These are phyloP conservation scores for Halictus rubicundus DNA, from an alignment of 1,140 invertebrate genomes.

Conservation along the genomic window DNA sequence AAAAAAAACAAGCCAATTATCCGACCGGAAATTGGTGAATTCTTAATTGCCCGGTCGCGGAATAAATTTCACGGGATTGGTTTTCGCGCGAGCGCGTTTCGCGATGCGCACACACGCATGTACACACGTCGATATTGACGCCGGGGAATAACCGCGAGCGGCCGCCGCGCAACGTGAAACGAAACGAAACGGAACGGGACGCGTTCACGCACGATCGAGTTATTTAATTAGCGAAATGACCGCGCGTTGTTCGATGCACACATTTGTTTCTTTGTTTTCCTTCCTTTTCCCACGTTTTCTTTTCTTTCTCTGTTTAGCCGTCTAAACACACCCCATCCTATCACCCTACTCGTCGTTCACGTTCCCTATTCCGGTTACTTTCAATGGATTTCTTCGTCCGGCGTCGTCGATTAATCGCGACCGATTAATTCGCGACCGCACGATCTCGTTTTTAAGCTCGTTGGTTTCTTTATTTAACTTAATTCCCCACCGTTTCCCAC, in stretches of 20 bases:
- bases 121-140: neutral
- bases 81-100: neutral
- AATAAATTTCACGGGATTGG: slow-evolving; percentile 24
- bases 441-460: slow-evolving; percentile 8
- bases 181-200: slow-evolving; percentile 3
- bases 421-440: neutral
- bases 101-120: too few species aligned
- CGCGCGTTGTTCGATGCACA: neutral
- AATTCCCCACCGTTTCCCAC: neutral
- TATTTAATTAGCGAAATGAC: slow-evolving; percentile 48
- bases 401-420: neutral
- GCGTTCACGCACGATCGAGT: slow-evolving; percentile 37
- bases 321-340: neutral
- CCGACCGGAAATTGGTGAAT: slow-evolving; percentile 14
- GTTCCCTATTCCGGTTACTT: neutral
- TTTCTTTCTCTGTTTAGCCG: neutral
- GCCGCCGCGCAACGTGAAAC: neutral
- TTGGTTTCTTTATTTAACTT: slow-evolving; percentile 1
- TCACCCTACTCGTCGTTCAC: neutral
- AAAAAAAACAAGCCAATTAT: neutral
- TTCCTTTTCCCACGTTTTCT: neutral
- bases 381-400: neutral
- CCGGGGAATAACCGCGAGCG: slow-evolving; percentile 4
- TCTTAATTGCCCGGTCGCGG: slow-evolving; percentile 19
- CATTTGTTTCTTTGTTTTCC: neutral